A percentile compares a stretch with the other conserved stretches of the same genome.
Evolutionary conservation across 2,797 vertebrate genomes (phyloP).

Genomic region (Sebastes steindachneri): DNA sequence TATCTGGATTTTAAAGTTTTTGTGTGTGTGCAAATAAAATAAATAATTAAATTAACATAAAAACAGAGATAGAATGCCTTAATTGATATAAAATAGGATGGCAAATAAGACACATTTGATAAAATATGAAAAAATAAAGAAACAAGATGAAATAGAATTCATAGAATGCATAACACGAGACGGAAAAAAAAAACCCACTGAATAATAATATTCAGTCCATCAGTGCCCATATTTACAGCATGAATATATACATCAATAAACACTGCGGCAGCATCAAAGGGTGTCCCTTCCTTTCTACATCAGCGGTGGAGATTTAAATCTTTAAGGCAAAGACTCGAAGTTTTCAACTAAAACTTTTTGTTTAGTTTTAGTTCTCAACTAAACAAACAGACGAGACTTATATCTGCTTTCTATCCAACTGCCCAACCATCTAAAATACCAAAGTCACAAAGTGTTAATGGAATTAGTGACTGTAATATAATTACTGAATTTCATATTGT

Average conservation of each 20-base stretch:
- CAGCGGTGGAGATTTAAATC: not conserved
- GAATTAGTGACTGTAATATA: not conserved
- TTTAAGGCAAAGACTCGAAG: not conserved
- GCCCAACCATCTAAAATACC: not conserved
- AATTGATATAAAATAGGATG: not conserved
- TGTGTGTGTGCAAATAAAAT: too few species aligned
- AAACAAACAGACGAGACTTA: not conserved
- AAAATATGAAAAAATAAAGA: not conserved
- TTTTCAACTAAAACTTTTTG: not conserved
- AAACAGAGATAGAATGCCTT: not conserved
- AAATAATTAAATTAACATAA: not conserved
- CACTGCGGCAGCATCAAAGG: not conserved
- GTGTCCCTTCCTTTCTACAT: not conserved
- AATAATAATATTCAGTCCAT: not conserved
- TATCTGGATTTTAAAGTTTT: too few species aligned
- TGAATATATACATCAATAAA: not conserved
- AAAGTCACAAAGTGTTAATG: not conserved
- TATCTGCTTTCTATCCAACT: not conserved
- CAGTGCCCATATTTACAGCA: not conserved
- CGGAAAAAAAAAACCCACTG: not conserved
- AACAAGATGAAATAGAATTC: not conserved
- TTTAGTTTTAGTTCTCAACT: not conserved
- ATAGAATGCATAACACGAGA: too few species aligned
- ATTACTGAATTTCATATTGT: not conserved
- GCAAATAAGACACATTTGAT: not conserved